Evolutionary conservation across 1,140 invertebrate species (phyloP), one percentile per base, ranked within the genome.

Genomic region (Liolophura sinensis): DNA sequence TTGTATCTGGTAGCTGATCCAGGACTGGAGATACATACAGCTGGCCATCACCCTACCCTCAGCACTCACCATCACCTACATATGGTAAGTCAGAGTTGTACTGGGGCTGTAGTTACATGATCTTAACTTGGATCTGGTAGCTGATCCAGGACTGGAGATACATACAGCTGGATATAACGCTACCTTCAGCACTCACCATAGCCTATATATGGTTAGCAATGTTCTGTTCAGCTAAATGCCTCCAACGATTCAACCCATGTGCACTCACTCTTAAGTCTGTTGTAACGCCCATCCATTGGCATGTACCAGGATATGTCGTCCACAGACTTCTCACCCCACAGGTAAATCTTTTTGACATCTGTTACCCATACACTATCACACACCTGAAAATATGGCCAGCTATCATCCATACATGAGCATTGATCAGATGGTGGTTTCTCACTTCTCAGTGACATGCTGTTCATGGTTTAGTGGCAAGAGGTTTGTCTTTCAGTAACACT

Each of bases 1-100:
- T 0, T 70, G 76, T 1, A 48, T 86, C 51, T 84, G 84, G 9
- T 86, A 81, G 62, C 65, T 76, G 18, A 62, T 86, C 6, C 69
- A 77, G 18, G 76, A 85, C 72, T 87, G 86, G 79, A 75, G 78
- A 31, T 67, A 84, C 60, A 75, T 87, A 40, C 85, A 86, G 69
- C 65, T 84, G 14, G 79, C 77, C 22, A 74, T 79, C 54, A 73
- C 71, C 40, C 51, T 79, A 18, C 75, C 77, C 15, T 73, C 70
- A 57, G 22, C 74, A 1, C 52, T 78, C 16, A 60, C 77, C 20
- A 24, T 77, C 1, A 64, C 69, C 25, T 78, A 79, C 58, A 72
- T 76, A 22, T 78, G 74, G 79, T 81, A 62, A 64, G 73, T 76
- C 18, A 49, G 7, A 31, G 31, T 40, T 40, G 31, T 40, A 5